Percentiles rank a stretch among this genome's conserved stretches.
phyloP scores from a whole-genome alignment of 2,797 vertebrate genomes.

The Melanotaenia maccullochi region DNA sequence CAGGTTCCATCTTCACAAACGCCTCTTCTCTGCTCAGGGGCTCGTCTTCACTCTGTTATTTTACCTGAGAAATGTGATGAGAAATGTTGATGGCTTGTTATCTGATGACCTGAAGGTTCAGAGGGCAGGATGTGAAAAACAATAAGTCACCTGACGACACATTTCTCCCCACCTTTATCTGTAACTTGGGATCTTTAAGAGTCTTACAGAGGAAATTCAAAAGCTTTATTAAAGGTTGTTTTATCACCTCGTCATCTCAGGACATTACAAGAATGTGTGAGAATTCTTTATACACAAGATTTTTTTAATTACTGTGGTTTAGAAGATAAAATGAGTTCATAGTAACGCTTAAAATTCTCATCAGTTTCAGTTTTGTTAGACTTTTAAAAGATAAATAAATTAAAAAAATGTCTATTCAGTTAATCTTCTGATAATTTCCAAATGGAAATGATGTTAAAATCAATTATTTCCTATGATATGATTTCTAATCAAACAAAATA shows the following conservation, averaged over 20 bases:
- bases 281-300: not conserved
- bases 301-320: not conserved
- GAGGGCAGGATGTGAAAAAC: slow-evolving; percentile 24
- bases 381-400: not conserved
- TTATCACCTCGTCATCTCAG: not conserved
- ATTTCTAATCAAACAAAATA: not conserved
- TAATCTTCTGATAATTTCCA: not conserved
- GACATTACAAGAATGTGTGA: not conserved
- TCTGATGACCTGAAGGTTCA: slow-evolving; percentile 20
- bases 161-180: slow-evolving; percentile 4
- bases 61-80: slow-evolving; percentile 29
- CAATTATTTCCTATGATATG: not conserved
- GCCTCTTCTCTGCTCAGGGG: slow-evolving; percentile 13
- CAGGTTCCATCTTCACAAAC: slow-evolving; percentile 46
- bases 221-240: not conserved
- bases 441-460: not conserved
- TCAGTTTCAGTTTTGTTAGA: not conserved
- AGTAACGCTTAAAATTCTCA: not conserved
- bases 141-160: slow-evolving; percentile 20
- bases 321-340: not conserved
- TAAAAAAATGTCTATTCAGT: not conserved
- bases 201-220: slow-evolving; percentile 1
- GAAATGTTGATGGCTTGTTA: slow-evolving; percentile 5
- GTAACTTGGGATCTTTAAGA: not conserved
- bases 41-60: not conserved